Percentiles rank a stretch among this genome's conserved stretches.
Evolutionary conservation across 2,888 invertebrate genomes (phyloP).

Genomic region (Plebejus melissa): DNA sequence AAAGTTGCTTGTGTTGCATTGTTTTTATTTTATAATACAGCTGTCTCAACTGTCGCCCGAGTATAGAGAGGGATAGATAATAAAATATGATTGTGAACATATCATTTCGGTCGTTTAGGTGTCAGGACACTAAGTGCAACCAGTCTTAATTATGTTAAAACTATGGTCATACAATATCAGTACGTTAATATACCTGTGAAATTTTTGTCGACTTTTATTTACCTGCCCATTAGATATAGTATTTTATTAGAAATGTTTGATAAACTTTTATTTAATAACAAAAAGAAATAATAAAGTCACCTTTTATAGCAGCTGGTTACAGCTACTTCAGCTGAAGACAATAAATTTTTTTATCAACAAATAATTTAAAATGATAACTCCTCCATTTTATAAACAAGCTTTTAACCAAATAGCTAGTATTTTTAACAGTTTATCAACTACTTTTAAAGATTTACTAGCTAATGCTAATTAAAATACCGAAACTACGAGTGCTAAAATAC

Average conservation of each 20-base stretch:
- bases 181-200: slow-evolving; percentile 73
- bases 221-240: not conserved
- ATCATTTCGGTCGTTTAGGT: slow-evolving; percentile 38
- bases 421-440: too few species aligned
- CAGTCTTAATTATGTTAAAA: slow-evolving; percentile 57
- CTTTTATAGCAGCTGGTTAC: too few species aligned
- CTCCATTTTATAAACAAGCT: too few species aligned
- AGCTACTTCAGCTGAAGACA: too few species aligned
- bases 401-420: too few species aligned
- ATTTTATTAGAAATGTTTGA: not conserved
- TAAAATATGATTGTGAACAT: slow-evolving; percentile 37
- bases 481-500: too few species aligned
- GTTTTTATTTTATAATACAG: slow-evolving; percentile 60
- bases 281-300: too few species aligned
- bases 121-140: slow-evolving; percentile 42
- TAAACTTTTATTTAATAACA: too few species aligned
- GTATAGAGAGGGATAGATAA: slow-evolving; percentile 41
- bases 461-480: too few species aligned
- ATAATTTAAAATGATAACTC: too few species aligned
- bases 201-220: slow-evolving; percentile 43
- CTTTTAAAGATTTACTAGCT: too few species aligned
- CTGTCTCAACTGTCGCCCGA: slow-evolving; percentile 37
- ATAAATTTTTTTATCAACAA: too few species aligned
- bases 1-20: slow-evolving; percentile 73
- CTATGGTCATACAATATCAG: slow-evolving; percentile 50